These are phyloP conservation scores for Psammodynastes pulverulentus DNA, from an alignment of 2,113 vertebrate genomes.

Conservation along the genomic window DNA sequence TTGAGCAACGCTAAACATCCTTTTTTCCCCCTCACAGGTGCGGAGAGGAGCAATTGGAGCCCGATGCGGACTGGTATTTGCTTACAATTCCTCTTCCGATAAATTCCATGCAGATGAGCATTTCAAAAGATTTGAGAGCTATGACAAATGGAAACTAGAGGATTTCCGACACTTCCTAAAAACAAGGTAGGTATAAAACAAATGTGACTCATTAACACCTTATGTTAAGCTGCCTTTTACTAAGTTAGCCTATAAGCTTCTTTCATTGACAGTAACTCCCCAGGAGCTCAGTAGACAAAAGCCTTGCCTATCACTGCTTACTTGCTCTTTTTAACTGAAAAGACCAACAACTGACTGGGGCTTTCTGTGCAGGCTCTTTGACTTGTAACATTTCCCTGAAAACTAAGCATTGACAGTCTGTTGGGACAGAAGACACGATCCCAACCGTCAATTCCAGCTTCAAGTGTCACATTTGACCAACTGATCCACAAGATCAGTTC, in stretches of 20 bases:
- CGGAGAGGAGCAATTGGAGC: conserved; percentile 93
- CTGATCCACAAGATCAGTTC: neutral
- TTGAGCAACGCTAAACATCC: neutral
- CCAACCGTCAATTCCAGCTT: neutral
- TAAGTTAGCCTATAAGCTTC: fast-evolving
- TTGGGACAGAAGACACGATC: neutral
- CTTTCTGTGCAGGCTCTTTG: neutral
- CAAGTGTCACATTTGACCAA: neutral
- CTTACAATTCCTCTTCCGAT: conserved; percentile 77
- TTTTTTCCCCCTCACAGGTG: conserved; percentile 70
- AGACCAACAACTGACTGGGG: neutral
- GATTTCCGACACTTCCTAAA: conserved; percentile 89
- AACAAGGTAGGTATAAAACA: conserved; percentile 71
- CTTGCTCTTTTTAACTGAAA: neutral
- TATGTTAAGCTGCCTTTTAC: neutral
- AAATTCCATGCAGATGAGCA: conserved; percentile 91
- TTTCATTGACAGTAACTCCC: neutral
- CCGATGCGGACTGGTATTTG: conserved; percentile 91
- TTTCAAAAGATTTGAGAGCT: conserved; percentile 88
- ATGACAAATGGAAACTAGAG: conserved; percentile 82
- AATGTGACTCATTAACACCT: fast-evolving
- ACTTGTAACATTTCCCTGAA: neutral
- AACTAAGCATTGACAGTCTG: neutral
- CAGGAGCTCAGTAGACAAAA: neutral
- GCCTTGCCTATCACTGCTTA: neutral